phyloP scores from a whole-genome alignment of 64 coral and sea anemone genomes.

The Astreopora myriophthalma region DNA sequence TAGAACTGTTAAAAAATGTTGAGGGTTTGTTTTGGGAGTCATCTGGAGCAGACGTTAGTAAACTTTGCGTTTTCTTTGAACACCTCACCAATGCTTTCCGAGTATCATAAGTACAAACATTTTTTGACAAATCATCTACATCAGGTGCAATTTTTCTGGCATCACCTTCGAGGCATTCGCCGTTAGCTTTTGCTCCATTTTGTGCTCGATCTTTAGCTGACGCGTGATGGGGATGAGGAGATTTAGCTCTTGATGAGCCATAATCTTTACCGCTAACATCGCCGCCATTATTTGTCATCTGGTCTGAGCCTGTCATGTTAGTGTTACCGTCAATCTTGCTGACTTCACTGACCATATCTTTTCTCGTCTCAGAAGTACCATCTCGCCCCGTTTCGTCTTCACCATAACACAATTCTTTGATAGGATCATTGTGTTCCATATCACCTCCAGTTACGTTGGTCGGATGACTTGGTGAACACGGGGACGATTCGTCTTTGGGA shows the following conservation, averaged over 20 bases:
- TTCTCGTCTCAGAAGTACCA: not conserved
- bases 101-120: not conserved
- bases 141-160: not conserved
- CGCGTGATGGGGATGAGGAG: not conserved
- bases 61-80: not conserved
- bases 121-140: not conserved
- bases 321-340: not conserved
- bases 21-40: not conserved
- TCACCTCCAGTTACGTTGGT: conserved; percentile 10
- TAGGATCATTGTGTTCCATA: not conserved
- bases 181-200: not conserved
- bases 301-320: not conserved
- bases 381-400: not conserved
- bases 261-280: not conserved
- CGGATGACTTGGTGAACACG: conserved; percentile 21
- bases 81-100: not conserved
- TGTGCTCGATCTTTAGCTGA: not conserved
- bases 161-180: not conserved
- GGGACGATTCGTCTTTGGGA: not conserved
- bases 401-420: not conserved
- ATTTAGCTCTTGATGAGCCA: not conserved
- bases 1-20: not conserved
- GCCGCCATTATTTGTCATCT: not conserved
- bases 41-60: not conserved
- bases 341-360: not conserved